These are phyloP conservation scores for Lumbricus terrestris DNA, from an alignment of 2,888 invertebrate species.

Conservation along the genomic window DNA sequence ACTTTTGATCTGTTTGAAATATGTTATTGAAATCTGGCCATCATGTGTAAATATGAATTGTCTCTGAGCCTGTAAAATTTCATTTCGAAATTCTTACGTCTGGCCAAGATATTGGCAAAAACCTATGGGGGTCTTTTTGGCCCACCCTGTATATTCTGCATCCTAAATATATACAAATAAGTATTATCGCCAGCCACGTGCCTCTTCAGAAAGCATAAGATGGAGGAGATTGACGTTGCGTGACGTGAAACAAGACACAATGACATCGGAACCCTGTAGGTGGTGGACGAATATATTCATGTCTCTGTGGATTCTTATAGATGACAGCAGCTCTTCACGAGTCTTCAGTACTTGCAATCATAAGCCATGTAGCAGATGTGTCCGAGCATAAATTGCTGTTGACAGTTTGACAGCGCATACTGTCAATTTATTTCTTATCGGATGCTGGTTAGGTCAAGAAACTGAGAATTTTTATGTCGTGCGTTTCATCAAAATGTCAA, in stretches of 20 bases:
- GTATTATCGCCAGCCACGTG: not conserved
- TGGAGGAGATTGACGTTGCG: not conserved
- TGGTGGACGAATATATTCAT: not conserved
- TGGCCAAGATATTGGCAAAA: too few species aligned
- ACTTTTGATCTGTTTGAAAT: too few species aligned
- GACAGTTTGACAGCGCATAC: not conserved
- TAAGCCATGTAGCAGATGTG: not conserved
- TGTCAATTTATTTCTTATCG: not conserved
- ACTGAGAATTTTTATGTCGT: not conserved
- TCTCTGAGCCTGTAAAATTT: too few species aligned
- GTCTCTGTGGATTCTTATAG: not conserved
- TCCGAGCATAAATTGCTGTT: not conserved
- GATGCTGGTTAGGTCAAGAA: not conserved
- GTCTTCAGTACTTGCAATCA: too few species aligned
- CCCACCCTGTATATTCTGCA: not conserved
- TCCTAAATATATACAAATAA: not conserved
- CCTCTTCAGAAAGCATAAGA: not conserved
- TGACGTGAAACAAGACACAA: not conserved
- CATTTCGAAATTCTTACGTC: too few species aligned
- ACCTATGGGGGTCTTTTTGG: too few species aligned
- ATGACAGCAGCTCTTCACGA: too few species aligned
- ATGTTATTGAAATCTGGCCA: too few species aligned
- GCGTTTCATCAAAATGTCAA: not conserved
- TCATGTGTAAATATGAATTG: too few species aligned
- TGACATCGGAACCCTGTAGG: not conserved